Base-by-base conservation (phyloP, 2,888 invertebrate genomes). In the Criorhina ranunculi region DNA sequence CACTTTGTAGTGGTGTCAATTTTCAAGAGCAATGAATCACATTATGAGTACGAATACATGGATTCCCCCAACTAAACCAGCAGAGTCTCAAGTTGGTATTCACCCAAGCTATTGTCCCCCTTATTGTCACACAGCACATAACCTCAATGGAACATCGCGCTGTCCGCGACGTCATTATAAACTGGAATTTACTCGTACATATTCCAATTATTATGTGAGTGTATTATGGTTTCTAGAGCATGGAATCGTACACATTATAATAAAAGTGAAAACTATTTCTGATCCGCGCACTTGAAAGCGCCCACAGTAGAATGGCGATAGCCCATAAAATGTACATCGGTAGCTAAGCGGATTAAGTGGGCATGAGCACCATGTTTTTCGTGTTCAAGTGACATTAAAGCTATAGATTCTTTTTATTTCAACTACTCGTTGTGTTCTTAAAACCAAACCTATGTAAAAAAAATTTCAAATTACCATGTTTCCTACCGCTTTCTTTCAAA, bases 251-350 rank as follows among this genome's bases (percentile, higher is more conserved):
- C 24, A 17, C 29, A 59, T 11, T 62, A n/a, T 69, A 49, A 40
- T 60, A 79, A 78, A 79, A 72, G 72, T 73, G 73, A 67, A 72
- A 73, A 29, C 42, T 7, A 72, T 72, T 59, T 59, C 5, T 24
- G 31, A 49, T 51, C 40, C 49, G 29, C 11, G 60, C 29, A 31
- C 33, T 59, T 49, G 70, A 70, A 59, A 59, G 31, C 29, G 17
- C 7, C 7, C 53, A 53, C 12, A 42, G 15, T 42, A 44, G n/a
- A 15, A 40, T 40, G 42, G n/a, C 5, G 37, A 29, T 12, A 51
- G 42, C 66, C 17, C 37, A 31, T 8, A 46, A 35, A 64, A 35
- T 35, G 40, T 24, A 12, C 17, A 51, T 72, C 17, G 69, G 5
- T 35, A 15, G 11, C 17, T 66, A 51, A 66, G 51, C 24, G 66